These are phyloP conservation scores for Caenorhabditis latens DNA, from an alignment of 1,140 invertebrate genomes.

Conservation along the genomic window DNA sequence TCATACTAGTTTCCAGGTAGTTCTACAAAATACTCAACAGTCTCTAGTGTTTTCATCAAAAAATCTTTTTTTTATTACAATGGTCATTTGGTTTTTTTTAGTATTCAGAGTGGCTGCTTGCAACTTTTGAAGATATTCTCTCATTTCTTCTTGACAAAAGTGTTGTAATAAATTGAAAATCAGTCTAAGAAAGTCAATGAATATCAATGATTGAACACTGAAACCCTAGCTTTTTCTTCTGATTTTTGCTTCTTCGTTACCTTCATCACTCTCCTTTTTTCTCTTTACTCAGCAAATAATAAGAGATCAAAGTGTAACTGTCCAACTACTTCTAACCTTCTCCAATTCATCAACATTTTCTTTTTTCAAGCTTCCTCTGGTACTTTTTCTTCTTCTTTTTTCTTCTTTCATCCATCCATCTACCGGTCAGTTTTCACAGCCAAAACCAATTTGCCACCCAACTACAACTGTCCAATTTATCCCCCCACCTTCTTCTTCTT, in stretches of 20 bases:
- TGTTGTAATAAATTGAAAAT: background rate
- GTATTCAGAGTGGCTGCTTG: background rate
- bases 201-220: conserved; percentile 7
- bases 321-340: background rate
- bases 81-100: background rate
- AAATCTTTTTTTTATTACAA: background rate
- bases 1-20: background rate
- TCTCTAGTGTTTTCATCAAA: conserved; percentile 1
- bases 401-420: background rate
- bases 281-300: background rate
- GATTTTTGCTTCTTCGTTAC: background rate
- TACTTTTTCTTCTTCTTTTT: background rate
- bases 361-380: background rate
- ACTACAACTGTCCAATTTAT: conserved; percentile 35
- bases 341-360: too few relatives aligned
- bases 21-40: background rate
- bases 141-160: background rate
- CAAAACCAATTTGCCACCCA: conserved; percentile 26
- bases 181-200: background rate
- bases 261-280: background rate
- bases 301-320: conserved; percentile 11
- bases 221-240: background rate
- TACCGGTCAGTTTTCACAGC: conserved; percentile 6
- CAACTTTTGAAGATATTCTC: background rate
- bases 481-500: background rate